Conservation (phyloP, 2,888 invertebrate species). For the Andrena hattorfiana region DNA sequence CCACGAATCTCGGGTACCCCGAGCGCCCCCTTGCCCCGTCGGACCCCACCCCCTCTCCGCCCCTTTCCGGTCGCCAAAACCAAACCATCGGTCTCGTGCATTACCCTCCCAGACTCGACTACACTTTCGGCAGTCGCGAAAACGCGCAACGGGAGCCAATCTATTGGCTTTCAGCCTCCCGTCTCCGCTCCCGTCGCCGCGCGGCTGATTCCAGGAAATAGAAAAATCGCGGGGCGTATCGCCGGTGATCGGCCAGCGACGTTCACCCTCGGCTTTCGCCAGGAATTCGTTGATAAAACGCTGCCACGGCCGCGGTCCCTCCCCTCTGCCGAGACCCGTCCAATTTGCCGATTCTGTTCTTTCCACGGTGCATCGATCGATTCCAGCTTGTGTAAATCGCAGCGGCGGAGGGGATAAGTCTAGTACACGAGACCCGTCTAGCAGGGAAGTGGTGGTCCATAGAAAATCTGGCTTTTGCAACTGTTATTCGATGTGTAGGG, state of each 20-base stretch:
- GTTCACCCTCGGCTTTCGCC: constrained; percentile 30
- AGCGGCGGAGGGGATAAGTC: constrained; percentile 10
- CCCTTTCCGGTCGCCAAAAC: constrained; percentile 65
- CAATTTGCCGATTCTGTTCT: constrained; percentile 48
- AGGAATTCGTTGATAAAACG: constrained; percentile 44
- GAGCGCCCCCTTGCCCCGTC: constrained; percentile 36
- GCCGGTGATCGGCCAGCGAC: constrained; percentile 15
- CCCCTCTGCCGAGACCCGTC: background rate
- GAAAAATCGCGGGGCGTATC: constrained; percentile 52
- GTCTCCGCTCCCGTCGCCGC: background rate
- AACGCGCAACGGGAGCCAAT: constrained; percentile 48
- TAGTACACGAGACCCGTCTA: constrained; percentile 37
- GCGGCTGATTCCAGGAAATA: constrained; percentile 36
- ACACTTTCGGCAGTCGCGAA: constrained; percentile 55
- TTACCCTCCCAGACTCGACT: constrained; percentile 32
- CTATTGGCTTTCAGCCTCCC: constrained; percentile 32
- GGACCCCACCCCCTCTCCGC: constrained; percentile 46
- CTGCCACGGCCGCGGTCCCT: constrained; percentile 2
- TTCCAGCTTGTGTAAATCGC: background rate
- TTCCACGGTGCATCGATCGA: constrained; percentile 36
- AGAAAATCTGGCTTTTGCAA: background rate
- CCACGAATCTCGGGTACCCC: constrained; percentile 74
- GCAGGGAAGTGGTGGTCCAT: background rate
- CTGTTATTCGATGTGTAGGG: no score
- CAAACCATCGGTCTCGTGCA: constrained; percentile 57